Evolutionary conservation across 2,888 invertebrate genomes (phyloP).

Genomic region (Plagiodera versicolora): DNA sequence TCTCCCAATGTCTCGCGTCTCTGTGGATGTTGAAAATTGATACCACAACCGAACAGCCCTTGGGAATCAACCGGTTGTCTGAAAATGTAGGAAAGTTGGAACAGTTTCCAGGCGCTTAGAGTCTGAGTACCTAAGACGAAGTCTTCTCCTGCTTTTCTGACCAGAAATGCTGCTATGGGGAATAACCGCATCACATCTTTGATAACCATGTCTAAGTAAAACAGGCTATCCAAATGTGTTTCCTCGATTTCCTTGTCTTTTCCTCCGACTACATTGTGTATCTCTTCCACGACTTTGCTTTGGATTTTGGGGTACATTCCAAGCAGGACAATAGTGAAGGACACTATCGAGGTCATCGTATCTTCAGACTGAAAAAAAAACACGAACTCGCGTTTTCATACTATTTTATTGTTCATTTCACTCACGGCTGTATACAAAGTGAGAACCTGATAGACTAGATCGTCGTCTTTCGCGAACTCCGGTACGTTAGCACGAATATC

Average conservation of each 20-base stretch:
- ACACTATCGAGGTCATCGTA: conserved; percentile 36
- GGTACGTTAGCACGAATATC: conserved; percentile 32
- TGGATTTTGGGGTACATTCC: conserved; percentile 45
- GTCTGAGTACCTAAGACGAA: neutral
- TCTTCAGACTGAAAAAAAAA: conserved; percentile 44
- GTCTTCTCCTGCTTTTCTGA: conserved; percentile 38
- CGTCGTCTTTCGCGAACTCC: conserved; percentile 36
- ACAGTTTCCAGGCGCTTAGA: neutral
- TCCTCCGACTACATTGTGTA: conserved; percentile 27
- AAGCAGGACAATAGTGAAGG: conserved; percentile 37
- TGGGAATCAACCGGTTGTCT: conserved; percentile 39
- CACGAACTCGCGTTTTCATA: too few species aligned
- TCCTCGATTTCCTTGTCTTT: conserved; percentile 21
- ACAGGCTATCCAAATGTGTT: conserved; percentile 36
- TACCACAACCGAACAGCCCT: conserved; percentile 37
- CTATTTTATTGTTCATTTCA: neutral
- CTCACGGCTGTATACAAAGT: conserved; percentile 40
- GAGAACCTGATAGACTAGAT: conserved; percentile 39
- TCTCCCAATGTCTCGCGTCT: conserved; percentile 43
- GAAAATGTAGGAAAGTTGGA: conserved; percentile 9
- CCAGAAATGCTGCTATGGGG: conserved; percentile 43
- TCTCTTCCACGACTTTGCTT: conserved; percentile 33
- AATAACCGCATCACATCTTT: conserved; percentile 44
- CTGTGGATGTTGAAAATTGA: conserved; percentile 43
- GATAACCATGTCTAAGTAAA: conserved; percentile 43